Evolutionary conservation across 2,113 vertebrate genomes (phyloP), one percentile per base, ranked within the genome.

Genomic region (Diphyllodes magnificus): DNA sequence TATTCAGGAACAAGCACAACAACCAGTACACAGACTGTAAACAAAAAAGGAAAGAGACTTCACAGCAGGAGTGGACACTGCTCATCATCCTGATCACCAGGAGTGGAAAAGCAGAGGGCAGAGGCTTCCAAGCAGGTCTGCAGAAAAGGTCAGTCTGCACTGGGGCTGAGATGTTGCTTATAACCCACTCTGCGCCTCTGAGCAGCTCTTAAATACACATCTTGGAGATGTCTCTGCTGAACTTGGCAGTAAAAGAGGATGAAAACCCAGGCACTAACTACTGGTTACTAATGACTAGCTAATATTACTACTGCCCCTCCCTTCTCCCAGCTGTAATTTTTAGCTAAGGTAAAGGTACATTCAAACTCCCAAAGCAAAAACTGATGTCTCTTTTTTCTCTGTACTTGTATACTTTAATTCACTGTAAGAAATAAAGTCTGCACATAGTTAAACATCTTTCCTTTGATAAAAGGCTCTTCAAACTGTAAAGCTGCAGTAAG

Each of bases 401-500:
- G 42, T 45, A 64, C 24, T 60, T 65, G 15, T 22, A 72, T 49
- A 64, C 66, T 94, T 83, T 15, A 92, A 59, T 66, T 84, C 89
- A 53, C 42, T 59, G 31, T 28, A 72, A 90, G 50, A 92, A 84
- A 69, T 60, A 18, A 66, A 86, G 40, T 28, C 40, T 78, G 45
- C 3, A 56, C 4, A 8, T 18, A 45, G 39, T 49, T 92, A 51
- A 90, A 87, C 11, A 50, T 28, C 23, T 42, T 87, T 50, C 27
- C 65, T 91, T 61, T 44, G 54, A 57, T 54, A 80, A 84, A 24
- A 81, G 68, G 49, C 33, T 93, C 44, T 25, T 96, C 75, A 88
- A 90, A 96, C 60, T 60, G 64, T 81, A 93, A 94, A 97, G 90
- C 76, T 95, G 93, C 92, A 97, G 82, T 88, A 96, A 91, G 47